These are phyloP conservation scores for Tretioscincus oriximinensis DNA, from an alignment of 2,113 vertebrate genomes.

Conservation along the genomic window DNA sequence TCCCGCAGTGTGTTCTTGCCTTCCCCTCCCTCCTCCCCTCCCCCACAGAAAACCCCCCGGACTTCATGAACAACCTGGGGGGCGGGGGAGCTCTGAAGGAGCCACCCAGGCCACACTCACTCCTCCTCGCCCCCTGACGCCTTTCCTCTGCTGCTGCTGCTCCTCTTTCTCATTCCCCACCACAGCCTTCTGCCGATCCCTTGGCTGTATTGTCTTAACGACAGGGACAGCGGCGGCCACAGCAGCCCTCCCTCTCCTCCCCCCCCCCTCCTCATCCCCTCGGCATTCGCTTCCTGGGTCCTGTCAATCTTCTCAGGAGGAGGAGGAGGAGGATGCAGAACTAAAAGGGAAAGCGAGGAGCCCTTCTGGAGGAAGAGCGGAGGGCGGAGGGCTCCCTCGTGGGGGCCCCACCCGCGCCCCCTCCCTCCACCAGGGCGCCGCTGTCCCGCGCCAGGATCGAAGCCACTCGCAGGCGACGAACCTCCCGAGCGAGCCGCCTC, in stretches of 20 bases:
- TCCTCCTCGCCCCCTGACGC: background rate
- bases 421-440: constrained; percentile 11
- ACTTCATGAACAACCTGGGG: constrained; percentile 18
- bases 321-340: background rate
- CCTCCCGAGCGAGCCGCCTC: background rate
- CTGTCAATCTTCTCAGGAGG: background rate
- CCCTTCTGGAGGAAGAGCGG: constrained; percentile 10
- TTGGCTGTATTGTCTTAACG: background rate
- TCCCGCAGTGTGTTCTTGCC: constrained; percentile 14
- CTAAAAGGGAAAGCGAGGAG: constrained; percentile 11
- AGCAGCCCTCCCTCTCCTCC: background rate
- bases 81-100: background rate
- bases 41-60: background rate
- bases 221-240: no score
- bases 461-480: background rate
- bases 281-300: background rate
- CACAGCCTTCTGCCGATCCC: constrained; percentile 1
- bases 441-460: constrained; percentile 48
- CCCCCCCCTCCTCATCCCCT: background rate
- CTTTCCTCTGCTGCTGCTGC: background rate
- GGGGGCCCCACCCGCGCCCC: background rate
- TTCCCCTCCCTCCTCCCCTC: background rate
- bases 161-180: background rate
- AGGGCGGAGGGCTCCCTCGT: background rate
- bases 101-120: background rate